These are phyloP conservation scores for Leptinotarsa tumamoca DNA, from an alignment of 2,888 invertebrate species.

Conservation along the genomic window DNA sequence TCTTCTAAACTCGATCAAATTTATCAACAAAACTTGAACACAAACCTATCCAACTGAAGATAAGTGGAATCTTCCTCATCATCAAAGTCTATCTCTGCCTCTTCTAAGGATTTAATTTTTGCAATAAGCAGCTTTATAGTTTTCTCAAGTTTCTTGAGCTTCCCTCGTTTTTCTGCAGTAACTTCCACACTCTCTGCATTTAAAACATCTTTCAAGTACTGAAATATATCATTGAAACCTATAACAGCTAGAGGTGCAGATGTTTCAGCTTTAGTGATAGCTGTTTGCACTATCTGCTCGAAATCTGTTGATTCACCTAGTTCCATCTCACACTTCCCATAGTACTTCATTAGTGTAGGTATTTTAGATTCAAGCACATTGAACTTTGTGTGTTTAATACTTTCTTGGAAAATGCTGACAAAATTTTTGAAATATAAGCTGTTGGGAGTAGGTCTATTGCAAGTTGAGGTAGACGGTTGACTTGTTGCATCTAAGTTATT, in stretches of 20 bases:
- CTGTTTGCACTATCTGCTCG: constrained; percentile 41
- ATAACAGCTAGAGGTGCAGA: constrained; percentile 48
- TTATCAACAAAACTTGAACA: too few relatives aligned
- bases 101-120: constrained; percentile 77
- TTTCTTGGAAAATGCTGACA: constrained; percentile 41
- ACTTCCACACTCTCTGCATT: constrained; percentile 48
- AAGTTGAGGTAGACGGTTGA: constrained; percentile 27
- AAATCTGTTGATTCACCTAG: constrained; percentile 42
- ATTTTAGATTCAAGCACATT: constrained; percentile 39
- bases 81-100: constrained; percentile 78
- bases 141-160: constrained; percentile 65
- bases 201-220: constrained; percentile 44
- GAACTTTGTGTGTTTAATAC: constrained; percentile 27
- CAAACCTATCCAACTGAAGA: constrained; percentile 74
- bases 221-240: constrained; percentile 53
- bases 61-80: constrained; percentile 79
- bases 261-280: constrained; percentile 40
- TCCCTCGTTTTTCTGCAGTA: constrained; percentile 42
- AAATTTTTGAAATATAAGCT: constrained; percentile 40
- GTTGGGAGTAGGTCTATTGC: constrained; percentile 6
- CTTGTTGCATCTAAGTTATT: neutral
- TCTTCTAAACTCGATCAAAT: too few relatives aligned
- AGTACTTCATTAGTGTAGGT: constrained; percentile 46
- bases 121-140: constrained; percentile 74
- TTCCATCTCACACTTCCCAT: constrained; percentile 44